These are phyloP conservation scores for Mormoops blainvillei DNA, from an alignment of 2,113 vertebrate genomes.

Conservation along the genomic window DNA sequence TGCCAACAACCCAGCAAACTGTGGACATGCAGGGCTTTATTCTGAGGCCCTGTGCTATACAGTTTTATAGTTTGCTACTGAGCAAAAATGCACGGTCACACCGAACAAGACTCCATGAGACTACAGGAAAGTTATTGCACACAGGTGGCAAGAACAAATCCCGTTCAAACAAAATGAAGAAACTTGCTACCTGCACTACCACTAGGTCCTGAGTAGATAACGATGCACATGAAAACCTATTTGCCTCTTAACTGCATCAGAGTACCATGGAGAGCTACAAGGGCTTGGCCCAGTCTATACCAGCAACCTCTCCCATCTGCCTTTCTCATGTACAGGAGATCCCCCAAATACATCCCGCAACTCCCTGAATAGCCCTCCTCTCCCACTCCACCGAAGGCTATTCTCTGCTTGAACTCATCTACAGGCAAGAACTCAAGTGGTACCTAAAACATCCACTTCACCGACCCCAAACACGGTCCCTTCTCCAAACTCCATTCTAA, in stretches of 20 bases:
- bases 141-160: not conserved
- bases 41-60: not conserved
- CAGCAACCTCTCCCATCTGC: not conserved
- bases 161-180: not conserved
- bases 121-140: not conserved
- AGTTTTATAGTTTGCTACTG: not conserved
- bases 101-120: not conserved
- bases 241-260: not conserved
- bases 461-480: not conserved
- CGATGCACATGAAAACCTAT: not conserved
- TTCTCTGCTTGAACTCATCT: not conserved
- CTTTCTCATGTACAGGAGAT: not conserved
- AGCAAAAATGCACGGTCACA: too few species aligned
- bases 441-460: not conserved
- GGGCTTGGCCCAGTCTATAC: rapidly evolving
- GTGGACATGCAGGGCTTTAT: not conserved
- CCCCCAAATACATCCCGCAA: not conserved
- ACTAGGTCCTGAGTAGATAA: not conserved
- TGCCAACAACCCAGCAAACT: not conserved
- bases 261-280: slow-evolving; percentile 63
- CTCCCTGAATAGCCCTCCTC: not conserved
- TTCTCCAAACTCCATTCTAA: not conserved
- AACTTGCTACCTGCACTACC: not conserved
- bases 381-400: not conserved
- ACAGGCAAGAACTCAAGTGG: not conserved